phyloP scores from a whole-genome alignment of 2,113 vertebrate species.

The Nettapus auritus region DNA sequence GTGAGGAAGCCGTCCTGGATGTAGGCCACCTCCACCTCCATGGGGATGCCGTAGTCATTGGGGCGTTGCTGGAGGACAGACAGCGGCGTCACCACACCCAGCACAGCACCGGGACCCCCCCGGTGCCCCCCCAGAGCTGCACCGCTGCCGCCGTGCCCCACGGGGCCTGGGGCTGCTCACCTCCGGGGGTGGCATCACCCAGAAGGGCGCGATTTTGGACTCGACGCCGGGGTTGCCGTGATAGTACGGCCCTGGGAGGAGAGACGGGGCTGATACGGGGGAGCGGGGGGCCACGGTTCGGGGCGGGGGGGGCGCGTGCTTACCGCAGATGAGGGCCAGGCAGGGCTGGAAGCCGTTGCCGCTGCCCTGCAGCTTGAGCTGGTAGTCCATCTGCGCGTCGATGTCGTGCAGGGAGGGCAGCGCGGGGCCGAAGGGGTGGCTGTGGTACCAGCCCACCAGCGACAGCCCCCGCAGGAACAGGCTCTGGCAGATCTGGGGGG shows the following conservation, averaged over 20 bases:
- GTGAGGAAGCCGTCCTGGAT: slow-evolving; percentile 95
- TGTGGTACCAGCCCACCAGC: slow-evolving; percentile 98
- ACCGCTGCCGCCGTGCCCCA: not conserved
- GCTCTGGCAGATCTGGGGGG: slow-evolving; percentile 90
- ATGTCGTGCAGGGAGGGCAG: slow-evolving; percentile 95
- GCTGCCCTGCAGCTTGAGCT: slow-evolving; percentile 93
- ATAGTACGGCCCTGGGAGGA: slow-evolving; percentile 87
- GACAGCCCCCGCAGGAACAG: slow-evolving; percentile 92
- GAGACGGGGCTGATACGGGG: not conserved
- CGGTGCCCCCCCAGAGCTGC: too few species aligned
- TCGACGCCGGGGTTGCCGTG: slow-evolving; percentile 88
- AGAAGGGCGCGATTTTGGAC: slow-evolving; percentile 93
- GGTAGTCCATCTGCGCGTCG: slow-evolving; percentile 95
- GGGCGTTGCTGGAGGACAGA: slow-evolving; percentile 85
- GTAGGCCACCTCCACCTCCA: slow-evolving; percentile 93
- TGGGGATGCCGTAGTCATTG: slow-evolving; percentile 94
- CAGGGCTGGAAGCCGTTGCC: slow-evolving; percentile 96
- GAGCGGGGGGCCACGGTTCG: accelerated
- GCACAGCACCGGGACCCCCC: not conserved
- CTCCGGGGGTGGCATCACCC: slow-evolving; percentile 95
- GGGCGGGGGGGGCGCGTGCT: not conserved
- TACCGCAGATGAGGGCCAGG: slow-evolving; percentile 93
- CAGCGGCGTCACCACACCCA: not conserved
- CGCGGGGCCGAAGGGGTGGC: slow-evolving; percentile 90
- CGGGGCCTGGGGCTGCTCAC: slow-evolving; percentile 30